These are phyloP conservation scores for Tachuris rubrigastra DNA, from an alignment of 2,113 vertebrate genomes.

Conservation along the genomic window DNA sequence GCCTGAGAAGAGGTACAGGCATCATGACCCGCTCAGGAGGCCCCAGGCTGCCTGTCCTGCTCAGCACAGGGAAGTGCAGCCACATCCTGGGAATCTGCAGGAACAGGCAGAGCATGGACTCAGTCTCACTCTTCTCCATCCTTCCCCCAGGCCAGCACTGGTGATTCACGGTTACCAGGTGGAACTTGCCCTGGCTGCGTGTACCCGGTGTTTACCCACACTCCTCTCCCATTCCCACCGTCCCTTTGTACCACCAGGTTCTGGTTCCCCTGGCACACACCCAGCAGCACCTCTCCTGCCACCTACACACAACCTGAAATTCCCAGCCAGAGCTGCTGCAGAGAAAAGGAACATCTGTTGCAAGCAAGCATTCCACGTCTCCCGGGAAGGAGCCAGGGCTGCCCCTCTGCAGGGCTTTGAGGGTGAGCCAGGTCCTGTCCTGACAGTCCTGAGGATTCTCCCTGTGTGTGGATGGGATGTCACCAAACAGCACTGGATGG, in stretches of 20 bases:
- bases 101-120: background rate
- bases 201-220: background rate
- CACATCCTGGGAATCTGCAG: background rate
- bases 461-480: rapidly evolving
- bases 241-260: background rate
- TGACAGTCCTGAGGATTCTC: background rate
- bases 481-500: background rate
- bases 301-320: rapidly evolving
- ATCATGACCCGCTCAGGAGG: rapidly evolving
- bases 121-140: background rate
- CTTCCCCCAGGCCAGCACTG: background rate
- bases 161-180: background rate
- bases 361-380: rapidly evolving
- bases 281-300: background rate
- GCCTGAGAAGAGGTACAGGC: background rate
- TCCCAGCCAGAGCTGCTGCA: background rate
- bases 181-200: background rate
- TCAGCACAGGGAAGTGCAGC: background rate
- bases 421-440: background rate
- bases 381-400: background rate
- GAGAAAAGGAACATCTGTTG: background rate
- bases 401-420: background rate
- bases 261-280: background rate
- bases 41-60: background rate
- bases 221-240: rapidly evolving